These are phyloP conservation scores for Buphagus erythrorhynchus DNA, from an alignment of 2,797 vertebrate genomes.

Conservation along the genomic window DNA sequence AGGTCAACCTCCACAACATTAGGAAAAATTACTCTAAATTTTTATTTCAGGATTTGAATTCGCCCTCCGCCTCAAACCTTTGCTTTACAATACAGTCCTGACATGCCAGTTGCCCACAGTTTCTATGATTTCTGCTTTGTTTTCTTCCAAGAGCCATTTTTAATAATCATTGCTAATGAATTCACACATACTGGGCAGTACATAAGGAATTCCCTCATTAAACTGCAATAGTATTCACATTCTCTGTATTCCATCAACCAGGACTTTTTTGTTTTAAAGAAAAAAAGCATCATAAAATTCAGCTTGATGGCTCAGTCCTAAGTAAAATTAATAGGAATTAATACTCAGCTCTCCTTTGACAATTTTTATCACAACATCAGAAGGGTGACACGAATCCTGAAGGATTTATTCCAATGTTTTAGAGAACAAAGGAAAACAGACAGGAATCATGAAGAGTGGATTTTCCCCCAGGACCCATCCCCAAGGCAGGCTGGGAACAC, in stretches of 20 bases:
- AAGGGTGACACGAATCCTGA: neutral
- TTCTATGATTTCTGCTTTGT: neutral
- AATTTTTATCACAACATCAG: neutral
- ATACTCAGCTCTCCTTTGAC: neutral
- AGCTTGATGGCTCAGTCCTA: neutral
- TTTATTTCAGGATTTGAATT: neutral
- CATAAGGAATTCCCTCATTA: neutral
- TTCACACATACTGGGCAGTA: neutral
- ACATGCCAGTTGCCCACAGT: neutral
- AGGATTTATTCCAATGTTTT: neutral
- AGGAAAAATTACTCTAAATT: rapidly evolving
- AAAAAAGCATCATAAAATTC: neutral
- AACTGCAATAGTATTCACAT: neutral
- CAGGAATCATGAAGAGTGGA: neutral
- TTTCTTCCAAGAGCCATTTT: neutral
- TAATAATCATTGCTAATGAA: neutral
- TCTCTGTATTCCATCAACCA: neutral
- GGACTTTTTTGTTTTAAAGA: neutral
- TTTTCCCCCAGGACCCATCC: neutral
- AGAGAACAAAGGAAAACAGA: neutral
- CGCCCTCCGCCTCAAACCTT: rapidly evolving
- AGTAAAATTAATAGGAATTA: neutral
- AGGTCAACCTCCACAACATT: neutral
- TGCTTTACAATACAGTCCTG: neutral
- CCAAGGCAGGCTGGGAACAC: neutral